Evolutionary conservation across 2,113 vertebrate species (phyloP), one percentile per base, ranked within the genome.

Genomic region (Dasyurus viverrinus): DNA sequence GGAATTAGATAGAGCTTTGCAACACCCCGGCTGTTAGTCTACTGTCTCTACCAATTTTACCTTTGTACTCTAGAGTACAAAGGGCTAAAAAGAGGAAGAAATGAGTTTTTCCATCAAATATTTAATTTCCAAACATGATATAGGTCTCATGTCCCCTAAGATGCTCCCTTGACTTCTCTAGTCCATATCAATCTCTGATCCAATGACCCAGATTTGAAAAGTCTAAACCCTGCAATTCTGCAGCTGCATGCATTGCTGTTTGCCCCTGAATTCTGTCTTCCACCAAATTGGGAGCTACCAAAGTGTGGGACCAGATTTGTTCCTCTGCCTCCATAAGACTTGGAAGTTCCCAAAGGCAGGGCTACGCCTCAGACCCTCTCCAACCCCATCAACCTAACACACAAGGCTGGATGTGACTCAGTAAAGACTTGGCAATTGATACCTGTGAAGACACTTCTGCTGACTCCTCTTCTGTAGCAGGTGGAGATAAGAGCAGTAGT

Each of bases 361-460:
- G 36, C 68, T 76, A 16, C 14, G 8, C 68, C 68, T 76, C 36
- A 22, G 19, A 76, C 14, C 36, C 68, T 30, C 36, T 76, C 68
- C n/a, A 22, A 76, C 68, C 68, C 68, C 68, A 14, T 76, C 68
- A 76, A n/a, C 68, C 68, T 76, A 76, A 36, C 36, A n/a, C 68
- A 76, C 60, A n/a, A 68, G 30, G 60, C 14, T 68, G n/a, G 19
- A 84, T 84, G 68, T 84, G 68, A 24, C 5, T 47, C 54, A 0
- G 1, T 84, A 52, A 0, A 6, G 24, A 50, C 54, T 57, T 1
- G 25, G 16, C 0, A 50, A 1, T 11, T 91, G 95, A 42, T 96
- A 98, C 98, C 98, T 98, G 98, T 1, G 98, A 99, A 0, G 98
- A 99, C 93, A 99, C 99, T 95, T 98, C 98, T 0, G 97, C 95